Conservation (phyloP, 2,113 vertebrate genomes). For the Chloroceryle aenea region DNA sequence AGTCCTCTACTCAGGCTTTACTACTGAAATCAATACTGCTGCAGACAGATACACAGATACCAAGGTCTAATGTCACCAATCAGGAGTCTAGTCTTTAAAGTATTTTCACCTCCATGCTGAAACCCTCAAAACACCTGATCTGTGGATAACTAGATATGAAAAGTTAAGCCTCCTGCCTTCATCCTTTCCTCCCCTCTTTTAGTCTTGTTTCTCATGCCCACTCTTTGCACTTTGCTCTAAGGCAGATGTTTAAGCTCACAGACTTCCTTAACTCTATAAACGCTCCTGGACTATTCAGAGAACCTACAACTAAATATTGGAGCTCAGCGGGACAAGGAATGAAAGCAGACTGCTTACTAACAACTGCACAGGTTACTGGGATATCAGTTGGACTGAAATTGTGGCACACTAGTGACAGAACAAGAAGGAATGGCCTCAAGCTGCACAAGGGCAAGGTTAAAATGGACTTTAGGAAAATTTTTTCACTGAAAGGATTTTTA, state of each 20-base stretch:
- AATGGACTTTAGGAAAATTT: no score
- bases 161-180: neutral
- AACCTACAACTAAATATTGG: neutral
- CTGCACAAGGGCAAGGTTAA: no score
- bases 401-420: no score
- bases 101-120: neutral
- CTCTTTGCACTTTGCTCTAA: neutral
- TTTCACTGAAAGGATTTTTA: no score
- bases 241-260: neutral
- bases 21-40: neutral
- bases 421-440: no score
- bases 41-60: neutral
- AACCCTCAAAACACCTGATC: neutral
- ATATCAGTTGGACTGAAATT: rapidly evolving
- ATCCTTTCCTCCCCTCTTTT: neutral
- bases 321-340: neutral
- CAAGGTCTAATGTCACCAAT: neutral
- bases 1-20: neutral
- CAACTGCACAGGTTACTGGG: neutral
- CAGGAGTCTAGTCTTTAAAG: neutral
- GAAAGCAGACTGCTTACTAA: neutral
- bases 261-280: neutral
- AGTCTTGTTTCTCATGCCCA: neutral
- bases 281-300: neutral
- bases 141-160: neutral